phyloP scores from a whole-genome alignment of 2,113 vertebrate genomes.

The Scolopax mira region DNA sequence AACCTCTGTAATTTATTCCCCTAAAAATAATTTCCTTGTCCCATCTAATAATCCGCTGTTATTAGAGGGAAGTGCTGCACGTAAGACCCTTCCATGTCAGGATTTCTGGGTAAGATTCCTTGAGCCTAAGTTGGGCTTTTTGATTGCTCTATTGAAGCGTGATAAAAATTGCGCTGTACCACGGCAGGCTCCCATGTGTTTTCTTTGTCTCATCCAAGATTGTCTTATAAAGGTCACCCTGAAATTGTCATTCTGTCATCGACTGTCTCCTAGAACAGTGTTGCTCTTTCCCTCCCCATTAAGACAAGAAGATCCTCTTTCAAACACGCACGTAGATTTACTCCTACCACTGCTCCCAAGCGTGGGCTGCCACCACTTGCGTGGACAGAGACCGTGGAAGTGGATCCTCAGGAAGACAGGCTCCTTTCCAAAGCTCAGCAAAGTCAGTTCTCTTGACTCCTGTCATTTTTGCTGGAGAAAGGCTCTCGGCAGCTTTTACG shows the following conservation, averaged over 20 bases:
- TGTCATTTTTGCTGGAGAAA: conserved; percentile 45
- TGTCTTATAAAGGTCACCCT: conserved; percentile 52
- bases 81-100: not conserved
- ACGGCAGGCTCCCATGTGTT: conserved; percentile 20
- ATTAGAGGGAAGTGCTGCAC: conserved; percentile 12
- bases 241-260: conserved; percentile 48
- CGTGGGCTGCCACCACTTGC: not conserved
- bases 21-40: conserved; percentile 37
- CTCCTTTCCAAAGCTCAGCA: not conserved
- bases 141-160: conserved; percentile 51
- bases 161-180: conserved; percentile 44
- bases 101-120: conserved; percentile 55
- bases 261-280: not conserved
- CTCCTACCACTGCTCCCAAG: not conserved
- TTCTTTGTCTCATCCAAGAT: conserved; percentile 40
- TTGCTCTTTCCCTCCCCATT: not conserved
- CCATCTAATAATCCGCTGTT: not conserved
- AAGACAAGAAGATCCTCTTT: not conserved
- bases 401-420: not conserved
- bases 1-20: conserved; percentile 32
- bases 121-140: conserved; percentile 46
- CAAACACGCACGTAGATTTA: not conserved
- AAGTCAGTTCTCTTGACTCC: not conserved
- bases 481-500: conserved; percentile 63
- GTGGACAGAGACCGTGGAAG: not conserved